These are phyloP conservation scores for Schrankia costaestrigalis DNA, from an alignment of 2,888 invertebrate genomes.

Conservation along the genomic window DNA sequence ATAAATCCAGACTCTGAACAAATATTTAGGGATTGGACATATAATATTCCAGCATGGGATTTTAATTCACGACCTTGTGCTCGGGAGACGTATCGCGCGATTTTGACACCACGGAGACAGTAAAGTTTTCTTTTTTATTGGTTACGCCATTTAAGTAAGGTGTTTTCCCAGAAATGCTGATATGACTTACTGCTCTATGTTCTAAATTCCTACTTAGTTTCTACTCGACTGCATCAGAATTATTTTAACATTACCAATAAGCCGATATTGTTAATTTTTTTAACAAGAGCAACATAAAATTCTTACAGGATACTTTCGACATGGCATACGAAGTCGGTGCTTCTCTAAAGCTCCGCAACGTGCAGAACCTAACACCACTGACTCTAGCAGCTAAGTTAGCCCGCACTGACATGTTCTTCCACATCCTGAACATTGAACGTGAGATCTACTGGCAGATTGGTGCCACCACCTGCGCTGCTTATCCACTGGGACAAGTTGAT, in stretches of 20 bases:
- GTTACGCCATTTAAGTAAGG: no score
- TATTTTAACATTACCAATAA: no score
- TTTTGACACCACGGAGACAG: no score
- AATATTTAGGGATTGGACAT: neutral
- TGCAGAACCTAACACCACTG: slow-evolving; percentile 92
- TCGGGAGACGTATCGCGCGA: no score
- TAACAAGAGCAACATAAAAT: neutral
- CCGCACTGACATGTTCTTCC: slow-evolving; percentile 96
- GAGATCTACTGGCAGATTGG: slow-evolving; percentile 99
- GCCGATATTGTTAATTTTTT: no score
- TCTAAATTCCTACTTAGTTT: no score
- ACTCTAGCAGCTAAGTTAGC: slow-evolving; percentile 97
- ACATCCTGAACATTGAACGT: slow-evolving; percentile 96
- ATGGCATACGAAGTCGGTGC: slow-evolving; percentile 97
- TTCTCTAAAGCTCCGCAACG: slow-evolving; percentile 91
- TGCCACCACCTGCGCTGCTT: slow-evolving; percentile 97
- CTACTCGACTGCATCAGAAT: no score
- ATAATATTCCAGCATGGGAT: no score
- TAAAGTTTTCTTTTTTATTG: no score
- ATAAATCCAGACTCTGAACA: neutral
- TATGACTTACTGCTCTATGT: no score
- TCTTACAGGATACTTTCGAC: slow-evolving; percentile 91
- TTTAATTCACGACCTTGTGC: no score
- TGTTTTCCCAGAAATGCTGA: no score
- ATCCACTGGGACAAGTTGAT: slow-evolving; percentile 96